phyloP scores from a whole-genome alignment of 2,888 invertebrate genomes.

The Aspidiotus destructor region DNA sequence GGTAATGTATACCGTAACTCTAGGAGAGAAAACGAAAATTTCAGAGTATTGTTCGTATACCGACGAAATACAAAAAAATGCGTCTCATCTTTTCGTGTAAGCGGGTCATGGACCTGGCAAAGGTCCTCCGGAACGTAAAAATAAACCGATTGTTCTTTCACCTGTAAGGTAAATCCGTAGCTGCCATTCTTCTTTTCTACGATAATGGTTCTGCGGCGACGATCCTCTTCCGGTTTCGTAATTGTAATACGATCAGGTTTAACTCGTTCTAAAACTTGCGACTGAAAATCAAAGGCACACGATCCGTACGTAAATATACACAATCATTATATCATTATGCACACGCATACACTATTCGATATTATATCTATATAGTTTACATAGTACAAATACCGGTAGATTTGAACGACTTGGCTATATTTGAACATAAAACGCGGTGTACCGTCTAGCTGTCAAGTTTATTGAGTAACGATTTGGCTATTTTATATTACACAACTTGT shows the following conservation, averaged over 20 bases:
- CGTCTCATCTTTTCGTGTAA: not conserved
- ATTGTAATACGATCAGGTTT: conserved; percentile 61
- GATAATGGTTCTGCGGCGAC: conserved; percentile 79
- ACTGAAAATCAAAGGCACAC: conserved; percentile 39
- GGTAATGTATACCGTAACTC: conserved; percentile 94
- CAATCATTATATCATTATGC: too few species aligned
- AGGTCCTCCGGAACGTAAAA: not conserved
- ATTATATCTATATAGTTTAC: too few species aligned
- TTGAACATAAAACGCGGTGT: too few species aligned
- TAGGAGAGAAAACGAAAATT: conserved; percentile 42
- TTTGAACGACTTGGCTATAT: too few species aligned
- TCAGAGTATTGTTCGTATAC: not conserved
- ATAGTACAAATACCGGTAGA: too few species aligned
- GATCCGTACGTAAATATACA: too few species aligned
- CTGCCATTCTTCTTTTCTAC: conserved; percentile 81
- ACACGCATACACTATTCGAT: too few species aligned
- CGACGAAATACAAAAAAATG: conserved; percentile 24
- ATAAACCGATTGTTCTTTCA: conserved; percentile 38
- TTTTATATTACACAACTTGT: too few species aligned
- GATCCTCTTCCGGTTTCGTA: conserved; percentile 72
- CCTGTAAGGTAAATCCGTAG: conserved; percentile 88
- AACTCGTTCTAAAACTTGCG: conserved; percentile 59
- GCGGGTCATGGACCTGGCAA: not conserved
- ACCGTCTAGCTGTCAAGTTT: too few species aligned
- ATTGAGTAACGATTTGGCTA: too few species aligned